Evolutionary conservation across 2,888 invertebrate genomes (phyloP).

Genomic region (Phortica okadai): DNA sequence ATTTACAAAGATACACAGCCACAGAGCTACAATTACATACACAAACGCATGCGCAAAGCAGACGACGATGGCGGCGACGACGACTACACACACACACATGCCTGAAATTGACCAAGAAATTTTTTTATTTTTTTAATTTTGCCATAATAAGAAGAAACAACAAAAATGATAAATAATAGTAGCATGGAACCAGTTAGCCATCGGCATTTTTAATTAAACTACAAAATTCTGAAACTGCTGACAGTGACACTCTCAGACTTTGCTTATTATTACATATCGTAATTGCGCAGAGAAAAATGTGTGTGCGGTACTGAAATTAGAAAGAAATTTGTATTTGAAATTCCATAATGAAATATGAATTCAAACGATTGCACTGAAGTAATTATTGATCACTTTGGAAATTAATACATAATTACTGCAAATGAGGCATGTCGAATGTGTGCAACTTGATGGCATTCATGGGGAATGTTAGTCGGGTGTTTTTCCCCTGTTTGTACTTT

Average conservation of each 20-base stretch:
- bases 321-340: no score
- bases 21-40: not conserved
- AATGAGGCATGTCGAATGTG: no score
- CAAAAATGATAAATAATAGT: not conserved
- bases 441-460: no score
- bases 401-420: no score
- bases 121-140: constrained; percentile 11
- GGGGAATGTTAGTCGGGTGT: no score
- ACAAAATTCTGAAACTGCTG: not conserved
- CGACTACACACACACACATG: constrained; percentile 35
- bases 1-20: constrained; percentile 34
- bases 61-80: constrained; percentile 44
- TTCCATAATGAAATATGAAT: no score
- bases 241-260: not conserved
- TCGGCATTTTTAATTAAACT: not conserved
- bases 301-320: no score
- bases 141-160: not conserved
- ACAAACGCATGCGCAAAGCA: constrained; percentile 13
- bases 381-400: no score
- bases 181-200: not conserved
- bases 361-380: no score
- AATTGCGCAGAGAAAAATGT: not conserved
- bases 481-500: no score
- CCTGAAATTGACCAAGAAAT: not conserved
- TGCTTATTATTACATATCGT: not conserved